Evolutionary conservation across 2,113 vertebrate species (phyloP), one percentile per base, ranked within the genome.

Genomic region (Ophthalmolycus amberensis): DNA sequence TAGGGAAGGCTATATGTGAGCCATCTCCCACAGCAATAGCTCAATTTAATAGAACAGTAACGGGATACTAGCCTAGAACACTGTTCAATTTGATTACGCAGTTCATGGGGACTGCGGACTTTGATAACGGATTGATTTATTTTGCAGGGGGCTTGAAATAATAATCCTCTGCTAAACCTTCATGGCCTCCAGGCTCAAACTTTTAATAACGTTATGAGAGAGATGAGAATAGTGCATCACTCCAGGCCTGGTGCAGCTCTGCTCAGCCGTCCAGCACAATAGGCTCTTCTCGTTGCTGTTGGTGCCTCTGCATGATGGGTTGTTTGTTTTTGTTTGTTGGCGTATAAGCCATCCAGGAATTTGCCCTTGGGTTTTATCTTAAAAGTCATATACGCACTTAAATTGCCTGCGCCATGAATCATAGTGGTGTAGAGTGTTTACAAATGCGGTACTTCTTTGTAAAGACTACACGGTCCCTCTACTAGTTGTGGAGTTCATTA

Each of bases 121-220:
- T 93, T 94, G 92, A 95, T 94, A 94, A 95, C 93, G 91, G 92
- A 92, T 91, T 95, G 93, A 95, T 95, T 95, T 94, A 94, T 95
- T 95, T 95, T 89, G 85, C 54, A 80, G 89, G 78, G 89, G 90
- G 88, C 91, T 93, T 93, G 93, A 95, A 95, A 95, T 94, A 95
- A 95, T 94, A 94, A 94, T 93, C 92, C 88, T 87, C 92, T 71
- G 85, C 87, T 92, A 94, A 96, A 91, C 91, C 88, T 84, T 89
- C 73, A 73, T 80, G 83, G 93, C 92, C 92, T 90, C 63, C 73
- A 50, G 94, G 91, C 87, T 77, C 72, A 75, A 91, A 93, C 92
- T 93, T 95, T 94, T 94, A 94, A 94, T 94, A 94, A 92, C 85
- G 76, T 93, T 94, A 93, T 91, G 86, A 85, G 86, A 91, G 90